phyloP scores from a whole-genome alignment of 1,140 invertebrate species.

The Ylistrum balloti region DNA sequence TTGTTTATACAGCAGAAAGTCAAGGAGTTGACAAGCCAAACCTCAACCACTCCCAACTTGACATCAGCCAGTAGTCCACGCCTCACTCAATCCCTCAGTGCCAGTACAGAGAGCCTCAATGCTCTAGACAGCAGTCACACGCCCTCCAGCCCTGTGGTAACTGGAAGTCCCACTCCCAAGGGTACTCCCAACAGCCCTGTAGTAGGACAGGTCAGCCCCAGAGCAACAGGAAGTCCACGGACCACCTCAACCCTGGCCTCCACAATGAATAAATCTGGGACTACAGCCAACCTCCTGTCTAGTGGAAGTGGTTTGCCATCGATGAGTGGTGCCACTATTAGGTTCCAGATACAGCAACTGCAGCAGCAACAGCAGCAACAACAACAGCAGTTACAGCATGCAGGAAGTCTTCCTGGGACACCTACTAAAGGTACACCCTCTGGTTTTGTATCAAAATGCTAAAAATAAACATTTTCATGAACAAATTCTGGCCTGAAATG shows the following conservation, averaged over 20 bases:
- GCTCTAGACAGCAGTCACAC: constrained; percentile 10
- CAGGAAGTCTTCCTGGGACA: constrained; percentile 52
- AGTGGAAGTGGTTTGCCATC: constrained; percentile 49
- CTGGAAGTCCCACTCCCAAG: not conserved
- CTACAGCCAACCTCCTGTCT: constrained; percentile 39
- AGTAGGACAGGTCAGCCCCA: constrained; percentile 27
- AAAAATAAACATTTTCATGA: no score
- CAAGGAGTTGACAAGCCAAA: not conserved
- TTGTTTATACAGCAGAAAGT: constrained; percentile 37
- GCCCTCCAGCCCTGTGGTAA: constrained; percentile 44
- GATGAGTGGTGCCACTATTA: constrained; percentile 50
- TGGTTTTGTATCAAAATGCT: no score
- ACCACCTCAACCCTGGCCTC: constrained; percentile 47
- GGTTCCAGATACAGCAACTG: constrained; percentile 60
- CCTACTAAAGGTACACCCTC: constrained; percentile 46
- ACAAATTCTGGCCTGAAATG: no score
- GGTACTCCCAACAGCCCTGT: constrained; percentile 6
- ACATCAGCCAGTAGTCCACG: constrained; percentile 41
- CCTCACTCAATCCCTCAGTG: constrained; percentile 31
- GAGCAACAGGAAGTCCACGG: constrained; percentile 47
- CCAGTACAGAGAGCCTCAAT: constrained; percentile 47
- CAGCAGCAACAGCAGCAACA: constrained; percentile 59
- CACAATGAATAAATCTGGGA: not conserved
- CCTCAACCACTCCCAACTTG: not conserved
- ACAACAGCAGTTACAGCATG: constrained; percentile 51